phyloP scores from a whole-genome alignment of 2,797 vertebrate genomes.

The Phoeniculus purpureus region DNA sequence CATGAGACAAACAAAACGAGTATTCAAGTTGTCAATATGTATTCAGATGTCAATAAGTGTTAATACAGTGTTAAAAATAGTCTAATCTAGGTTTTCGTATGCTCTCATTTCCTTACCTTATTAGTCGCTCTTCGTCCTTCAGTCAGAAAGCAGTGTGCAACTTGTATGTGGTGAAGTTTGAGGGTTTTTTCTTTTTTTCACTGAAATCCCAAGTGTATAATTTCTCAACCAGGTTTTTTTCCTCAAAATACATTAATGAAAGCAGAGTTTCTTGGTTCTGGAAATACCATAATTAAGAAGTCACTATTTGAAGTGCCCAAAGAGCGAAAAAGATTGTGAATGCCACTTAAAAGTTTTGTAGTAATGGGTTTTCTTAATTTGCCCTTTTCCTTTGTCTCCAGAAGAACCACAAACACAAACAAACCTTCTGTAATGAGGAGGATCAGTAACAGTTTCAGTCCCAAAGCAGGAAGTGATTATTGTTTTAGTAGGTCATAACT shows the following conservation, averaged over 20 bases:
- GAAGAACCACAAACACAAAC: neutral
- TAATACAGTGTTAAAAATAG: neutral
- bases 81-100: neutral
- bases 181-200: neutral
- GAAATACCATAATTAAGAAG: neutral
- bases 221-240: neutral
- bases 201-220: neutral
- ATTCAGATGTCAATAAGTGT: neutral
- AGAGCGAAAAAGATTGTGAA: neutral
- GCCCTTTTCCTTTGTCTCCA: neutral
- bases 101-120: neutral
- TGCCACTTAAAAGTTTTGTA: neutral
- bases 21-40: neutral
- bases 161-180: neutral
- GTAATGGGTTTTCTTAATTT: conserved; percentile 4
- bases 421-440: neutral
- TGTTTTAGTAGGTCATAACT: conserved; percentile 38
- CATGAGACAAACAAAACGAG: neutral
- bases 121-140: neutral
- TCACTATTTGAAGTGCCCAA: neutral
- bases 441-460: conserved; percentile 25
- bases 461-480: conserved; percentile 17
- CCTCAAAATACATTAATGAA: neutral
- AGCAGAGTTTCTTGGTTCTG: neutral
- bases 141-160: neutral